Evolutionary conservation across 2,797 vertebrate genomes (phyloP).

Genomic region (Urosaurus nigricauda): DNA sequence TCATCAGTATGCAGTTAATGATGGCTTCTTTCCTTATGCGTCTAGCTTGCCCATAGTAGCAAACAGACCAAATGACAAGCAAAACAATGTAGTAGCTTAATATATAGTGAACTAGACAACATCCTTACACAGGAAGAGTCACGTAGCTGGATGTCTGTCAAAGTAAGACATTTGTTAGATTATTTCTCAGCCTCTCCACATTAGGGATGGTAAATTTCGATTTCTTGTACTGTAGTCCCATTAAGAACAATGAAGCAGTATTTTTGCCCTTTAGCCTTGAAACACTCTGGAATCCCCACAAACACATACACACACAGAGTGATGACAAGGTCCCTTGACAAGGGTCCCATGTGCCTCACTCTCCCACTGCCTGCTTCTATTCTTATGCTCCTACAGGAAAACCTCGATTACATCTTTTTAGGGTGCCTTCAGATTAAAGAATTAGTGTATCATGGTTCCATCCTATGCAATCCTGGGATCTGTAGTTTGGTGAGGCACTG

Average conservation of each 20-base stretch:
- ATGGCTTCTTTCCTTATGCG: conserved; percentile 56
- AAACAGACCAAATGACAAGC: conserved; percentile 17
- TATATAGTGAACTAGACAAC: neutral
- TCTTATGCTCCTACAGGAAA: neutral
- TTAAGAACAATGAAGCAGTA: no score
- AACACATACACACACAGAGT: no score
- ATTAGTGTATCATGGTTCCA: no score
- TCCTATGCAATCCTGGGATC: no score
- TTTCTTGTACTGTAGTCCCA: no score
- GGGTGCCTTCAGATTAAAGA: no score
- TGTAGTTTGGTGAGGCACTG: no score
- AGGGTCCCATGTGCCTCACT: neutral
- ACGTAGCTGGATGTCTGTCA: neutral
- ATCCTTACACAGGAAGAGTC: neutral
- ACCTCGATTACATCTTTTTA: neutral
- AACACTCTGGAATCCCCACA: no score
- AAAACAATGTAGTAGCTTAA: neutral
- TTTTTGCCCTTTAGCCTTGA: no score
- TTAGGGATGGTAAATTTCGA: no score
- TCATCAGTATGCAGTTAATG: conserved; percentile 58
- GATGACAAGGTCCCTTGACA: no score
- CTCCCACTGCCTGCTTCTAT: neutral
- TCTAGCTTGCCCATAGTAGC: conserved; percentile 48
- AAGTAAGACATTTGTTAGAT: conserved; percentile 28
- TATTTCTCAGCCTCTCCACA: neutral